A percentile compares a stretch with the other conserved stretches of the same genome.
Evolutionary conservation across 2,797 vertebrate species (phyloP).

Genomic region (Pseudomugil tenellus): DNA sequence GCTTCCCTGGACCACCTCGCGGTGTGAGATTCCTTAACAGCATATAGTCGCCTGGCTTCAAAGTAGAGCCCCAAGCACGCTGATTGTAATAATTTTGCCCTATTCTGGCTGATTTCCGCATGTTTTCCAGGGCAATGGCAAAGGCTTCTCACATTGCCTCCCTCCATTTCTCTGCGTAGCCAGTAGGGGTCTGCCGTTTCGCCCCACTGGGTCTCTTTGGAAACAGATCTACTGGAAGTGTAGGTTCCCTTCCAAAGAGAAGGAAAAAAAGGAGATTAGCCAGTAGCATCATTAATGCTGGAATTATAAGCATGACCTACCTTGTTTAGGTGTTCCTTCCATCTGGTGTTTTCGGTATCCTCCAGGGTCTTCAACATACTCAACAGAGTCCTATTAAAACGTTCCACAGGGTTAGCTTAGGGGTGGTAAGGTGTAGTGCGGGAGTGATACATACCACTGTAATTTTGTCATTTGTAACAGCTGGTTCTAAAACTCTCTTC

Average conservation of each 20-base stretch:
- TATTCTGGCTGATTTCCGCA: background rate
- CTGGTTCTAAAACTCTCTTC: background rate
- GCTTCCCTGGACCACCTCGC: background rate
- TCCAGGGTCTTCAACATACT: background rate
- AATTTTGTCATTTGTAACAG: slow-evolving; percentile 3
- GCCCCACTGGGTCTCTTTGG: background rate
- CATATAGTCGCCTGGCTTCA: slow-evolving; percentile 13
- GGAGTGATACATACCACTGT: background rate
- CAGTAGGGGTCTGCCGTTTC: background rate
- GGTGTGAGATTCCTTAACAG: slow-evolving; percentile 13
- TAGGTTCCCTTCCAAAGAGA: background rate
- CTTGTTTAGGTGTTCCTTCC: background rate
- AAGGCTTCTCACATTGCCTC: slow-evolving; percentile 10
- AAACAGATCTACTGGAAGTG: background rate
- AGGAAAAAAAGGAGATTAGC: background rate
- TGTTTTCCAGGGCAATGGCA: background rate
- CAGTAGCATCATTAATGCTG: background rate
- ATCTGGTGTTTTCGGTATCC: background rate
- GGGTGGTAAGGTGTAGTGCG: background rate
- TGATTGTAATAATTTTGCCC: slow-evolving; percentile 5
- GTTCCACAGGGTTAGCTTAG: background rate
- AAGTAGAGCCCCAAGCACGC: background rate
- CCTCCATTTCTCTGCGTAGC: slow-evolving; percentile 1
- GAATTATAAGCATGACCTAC: background rate
- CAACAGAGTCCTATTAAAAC: slow-evolving; percentile 1